Evolutionary conservation across 1,140 invertebrate species (phyloP), one percentile per base, ranked within the genome.

Genomic region (Tachypleus tridentatus): DNA sequence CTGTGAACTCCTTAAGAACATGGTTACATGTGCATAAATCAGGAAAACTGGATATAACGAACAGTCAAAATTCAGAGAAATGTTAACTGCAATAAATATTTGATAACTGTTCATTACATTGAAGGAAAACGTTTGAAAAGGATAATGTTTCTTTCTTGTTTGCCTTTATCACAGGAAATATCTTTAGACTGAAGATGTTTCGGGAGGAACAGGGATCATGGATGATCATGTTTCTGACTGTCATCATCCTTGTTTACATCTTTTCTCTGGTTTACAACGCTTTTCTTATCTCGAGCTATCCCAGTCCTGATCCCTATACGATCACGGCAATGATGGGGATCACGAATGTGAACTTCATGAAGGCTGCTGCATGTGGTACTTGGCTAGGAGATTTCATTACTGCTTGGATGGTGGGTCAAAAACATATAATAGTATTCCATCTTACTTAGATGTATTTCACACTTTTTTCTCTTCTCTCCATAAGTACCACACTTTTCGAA

Each of bases 381-480:
- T 83, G 82, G 82, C 75, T 81, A 67, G 82, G 82, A 4, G 81
- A 82, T 70, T 77, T 82, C 63, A 78, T 82, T 66, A 83, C 81
- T 6, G 81, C 81, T 8, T 79, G 78, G 78, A 79, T 79, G 78
- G 77, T 78, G 64, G 68, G 29, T 29, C 29, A 29, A 2, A 29
- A 29, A 29, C 29, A 29, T 29, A 29, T 29, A 29, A 29, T 29
- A 29, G 29, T 29, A 29, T 29, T 29, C 29, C 29, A 29, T 29
- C 29, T 29, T 29, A 29, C 29, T 29, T 29, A 29, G 29, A 29
- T 29, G 29, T 29, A 29, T 29, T 29, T 29, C 29, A 29, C 0
- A 29, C 29, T 29, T 29, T 29, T 29, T 29, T 29, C 29, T 29
- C 29, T 29, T 29, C 29, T 29, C 29, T 29, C 29, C 29, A 29